Conservation (phyloP, 2,797 vertebrate genomes). For the Lagorchestes hirsutus region DNA sequence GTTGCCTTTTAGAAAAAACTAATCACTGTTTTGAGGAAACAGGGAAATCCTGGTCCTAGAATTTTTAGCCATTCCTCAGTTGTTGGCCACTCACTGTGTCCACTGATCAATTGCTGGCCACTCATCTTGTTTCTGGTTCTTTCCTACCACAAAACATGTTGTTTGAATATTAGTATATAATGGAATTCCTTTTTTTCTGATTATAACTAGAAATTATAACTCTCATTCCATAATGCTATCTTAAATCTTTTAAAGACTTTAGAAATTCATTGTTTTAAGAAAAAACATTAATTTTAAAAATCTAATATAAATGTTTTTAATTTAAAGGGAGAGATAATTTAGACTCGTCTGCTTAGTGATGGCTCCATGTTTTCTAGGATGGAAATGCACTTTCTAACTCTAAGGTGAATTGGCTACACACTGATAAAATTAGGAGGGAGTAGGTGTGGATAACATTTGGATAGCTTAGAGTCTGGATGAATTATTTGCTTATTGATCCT, state of each 20-base stretch:
- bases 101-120: neutral
- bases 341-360: constrained; percentile 52
- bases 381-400: constrained; percentile 65
- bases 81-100: neutral
- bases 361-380: constrained; percentile 52
- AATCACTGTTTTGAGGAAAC: neutral
- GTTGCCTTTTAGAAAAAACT: neutral
- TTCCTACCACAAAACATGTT: neutral
- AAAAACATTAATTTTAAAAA: constrained; percentile 24
- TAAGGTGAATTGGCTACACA: constrained; percentile 62
- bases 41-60: neutral
- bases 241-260: constrained; percentile 40
- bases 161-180: neutral
- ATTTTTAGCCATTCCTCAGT: neutral
- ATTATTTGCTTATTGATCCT: constrained; percentile 71
- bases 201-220: constrained; percentile 28
- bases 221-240: neutral
- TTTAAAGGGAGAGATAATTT: constrained; percentile 45
- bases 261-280: constrained; percentile 53
- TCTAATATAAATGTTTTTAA: constrained; percentile 54
- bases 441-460: constrained; percentile 60
- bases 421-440: constrained; percentile 49
- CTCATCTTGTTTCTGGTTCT: neutral
- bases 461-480: constrained; percentile 43
- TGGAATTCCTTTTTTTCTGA: neutral